phyloP scores from a whole-genome alignment of 2,113 vertebrate genomes.

The Clarias batrachus region DNA sequence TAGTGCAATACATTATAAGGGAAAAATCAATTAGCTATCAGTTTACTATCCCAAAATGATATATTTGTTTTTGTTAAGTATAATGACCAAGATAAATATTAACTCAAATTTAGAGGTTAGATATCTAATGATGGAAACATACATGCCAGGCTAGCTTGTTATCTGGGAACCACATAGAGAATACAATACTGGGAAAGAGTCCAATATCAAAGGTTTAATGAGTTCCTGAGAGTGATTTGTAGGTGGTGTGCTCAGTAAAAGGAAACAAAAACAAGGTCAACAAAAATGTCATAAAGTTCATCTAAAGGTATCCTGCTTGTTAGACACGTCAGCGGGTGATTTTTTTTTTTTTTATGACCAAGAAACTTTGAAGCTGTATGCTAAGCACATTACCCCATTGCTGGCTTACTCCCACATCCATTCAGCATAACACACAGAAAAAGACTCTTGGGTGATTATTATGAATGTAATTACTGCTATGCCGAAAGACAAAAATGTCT shows the following conservation, averaged over 20 bases:
- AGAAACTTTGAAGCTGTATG: slow-evolving; percentile 32
- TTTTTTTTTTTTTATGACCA: background rate
- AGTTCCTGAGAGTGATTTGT: background rate
- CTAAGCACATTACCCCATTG: slow-evolving; percentile 34
- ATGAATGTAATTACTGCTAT: slow-evolving; percentile 39
- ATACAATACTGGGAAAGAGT: background rate
- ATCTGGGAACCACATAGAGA: background rate
- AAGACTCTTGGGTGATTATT: slow-evolving; percentile 12
- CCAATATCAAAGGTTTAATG: background rate
- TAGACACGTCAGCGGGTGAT: slow-evolving; percentile 44
- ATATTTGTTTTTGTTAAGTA: background rate
- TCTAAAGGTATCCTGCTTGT: slow-evolving; percentile 40
- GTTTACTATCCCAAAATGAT: background rate
- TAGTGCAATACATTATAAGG: background rate
- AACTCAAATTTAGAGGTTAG: too few species aligned
- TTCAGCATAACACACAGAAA: background rate
- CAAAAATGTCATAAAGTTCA: slow-evolving; percentile 46
- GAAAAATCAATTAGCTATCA: background rate
- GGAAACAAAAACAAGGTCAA: background rate
- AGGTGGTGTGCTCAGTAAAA: background rate
- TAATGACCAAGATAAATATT: background rate
- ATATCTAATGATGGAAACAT: background rate
- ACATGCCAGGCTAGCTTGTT: background rate
- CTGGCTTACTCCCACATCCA: background rate
- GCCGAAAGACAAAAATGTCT: slow-evolving; percentile 49